Evolutionary conservation across 2,797 vertebrate genomes (phyloP).

Genomic region (Melanotaenia trifasciata): DNA sequence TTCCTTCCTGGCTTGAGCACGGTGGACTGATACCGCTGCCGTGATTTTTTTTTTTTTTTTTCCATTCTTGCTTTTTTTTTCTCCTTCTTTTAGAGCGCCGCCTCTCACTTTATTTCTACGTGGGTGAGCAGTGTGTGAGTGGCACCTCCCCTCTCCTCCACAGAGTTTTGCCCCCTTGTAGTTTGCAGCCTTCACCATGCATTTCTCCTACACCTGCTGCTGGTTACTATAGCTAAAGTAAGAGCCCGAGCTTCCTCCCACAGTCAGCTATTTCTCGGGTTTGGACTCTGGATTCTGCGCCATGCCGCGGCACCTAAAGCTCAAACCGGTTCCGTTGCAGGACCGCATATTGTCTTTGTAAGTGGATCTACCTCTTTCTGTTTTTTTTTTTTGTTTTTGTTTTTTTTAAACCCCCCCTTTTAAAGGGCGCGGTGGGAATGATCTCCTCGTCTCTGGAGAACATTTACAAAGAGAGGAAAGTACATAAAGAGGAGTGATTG

Average conservation of each 20-base stretch:
- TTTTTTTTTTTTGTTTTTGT: not conserved
- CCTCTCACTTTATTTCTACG: conserved; percentile 73
- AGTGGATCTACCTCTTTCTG: conserved; percentile 62
- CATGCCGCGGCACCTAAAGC: conserved; percentile 77
- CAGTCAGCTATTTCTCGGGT: not conserved
- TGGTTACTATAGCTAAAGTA: conserved; percentile 65
- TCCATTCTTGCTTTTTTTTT: not conserved
- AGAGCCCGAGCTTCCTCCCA: conserved; percentile 44
- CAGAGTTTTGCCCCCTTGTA: conserved; percentile 56
- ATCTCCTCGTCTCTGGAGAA: conserved; percentile 59
- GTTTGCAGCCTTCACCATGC: conserved; percentile 68
- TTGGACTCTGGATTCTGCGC: conserved; percentile 66
- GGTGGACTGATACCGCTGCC: conserved; percentile 57
- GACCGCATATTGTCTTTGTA: conserved; percentile 66
- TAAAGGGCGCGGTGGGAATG: conserved; percentile 62
- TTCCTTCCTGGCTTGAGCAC: conserved; percentile 40
- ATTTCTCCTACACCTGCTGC: conserved; percentile 45
- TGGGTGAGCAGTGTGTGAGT: conserved; percentile 67
- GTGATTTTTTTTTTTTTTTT: not conserved
- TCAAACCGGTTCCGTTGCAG: conserved; percentile 61
- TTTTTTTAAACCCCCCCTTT: not conserved
- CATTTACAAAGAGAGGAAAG: conserved; percentile 60
- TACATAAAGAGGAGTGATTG: conserved; percentile 39
- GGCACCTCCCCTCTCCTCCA: conserved; percentile 77
- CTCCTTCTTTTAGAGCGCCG: conserved; percentile 14